Percentiles rank a stretch among this genome's conserved stretches.
These are phyloP conservation scores for Elephantulus edwardii DNA, from an alignment of 2,113 vertebrate genomes.

Conservation along the genomic window DNA sequence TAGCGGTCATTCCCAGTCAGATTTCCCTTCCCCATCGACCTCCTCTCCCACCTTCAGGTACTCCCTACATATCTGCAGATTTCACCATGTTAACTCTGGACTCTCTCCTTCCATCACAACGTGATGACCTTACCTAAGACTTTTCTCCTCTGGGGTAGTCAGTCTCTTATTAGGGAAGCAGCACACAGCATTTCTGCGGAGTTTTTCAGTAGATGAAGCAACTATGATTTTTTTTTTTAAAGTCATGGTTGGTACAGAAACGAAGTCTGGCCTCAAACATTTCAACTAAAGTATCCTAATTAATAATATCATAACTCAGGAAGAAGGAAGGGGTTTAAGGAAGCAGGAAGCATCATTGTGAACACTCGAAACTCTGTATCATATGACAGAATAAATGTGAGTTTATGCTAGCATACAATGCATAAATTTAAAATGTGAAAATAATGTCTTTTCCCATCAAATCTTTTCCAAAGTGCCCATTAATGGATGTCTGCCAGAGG, in stretches of 20 bases:
- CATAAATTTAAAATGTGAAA: not conserved
- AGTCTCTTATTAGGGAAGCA: not conserved
- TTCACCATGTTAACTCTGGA: no score
- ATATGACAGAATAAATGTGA: not conserved
- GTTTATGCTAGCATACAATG: no score
- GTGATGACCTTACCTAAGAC: not conserved
- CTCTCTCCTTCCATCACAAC: not conserved
- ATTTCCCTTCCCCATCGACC: not conserved
- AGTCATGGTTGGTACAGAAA: not conserved
- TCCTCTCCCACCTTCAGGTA: not conserved
- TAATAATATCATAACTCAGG: not conserved
- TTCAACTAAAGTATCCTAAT: not conserved
- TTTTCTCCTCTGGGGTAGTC: not conserved
- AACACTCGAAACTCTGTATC: not conserved
- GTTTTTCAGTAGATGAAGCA: not conserved
- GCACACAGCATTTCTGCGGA: not conserved
- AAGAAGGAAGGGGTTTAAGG: not conserved
- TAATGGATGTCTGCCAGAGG: not conserved
- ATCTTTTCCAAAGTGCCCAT: not conserved
- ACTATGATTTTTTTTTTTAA: not conserved
- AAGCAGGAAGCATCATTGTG: not conserved
- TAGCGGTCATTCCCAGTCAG: not conserved
- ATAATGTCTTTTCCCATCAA: not conserved
- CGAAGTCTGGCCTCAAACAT: constrained; percentile 13
- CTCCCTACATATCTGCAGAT: not conserved